Conservation (phyloP, 1,140 invertebrate species). For the Coelopa frigida region DNA sequence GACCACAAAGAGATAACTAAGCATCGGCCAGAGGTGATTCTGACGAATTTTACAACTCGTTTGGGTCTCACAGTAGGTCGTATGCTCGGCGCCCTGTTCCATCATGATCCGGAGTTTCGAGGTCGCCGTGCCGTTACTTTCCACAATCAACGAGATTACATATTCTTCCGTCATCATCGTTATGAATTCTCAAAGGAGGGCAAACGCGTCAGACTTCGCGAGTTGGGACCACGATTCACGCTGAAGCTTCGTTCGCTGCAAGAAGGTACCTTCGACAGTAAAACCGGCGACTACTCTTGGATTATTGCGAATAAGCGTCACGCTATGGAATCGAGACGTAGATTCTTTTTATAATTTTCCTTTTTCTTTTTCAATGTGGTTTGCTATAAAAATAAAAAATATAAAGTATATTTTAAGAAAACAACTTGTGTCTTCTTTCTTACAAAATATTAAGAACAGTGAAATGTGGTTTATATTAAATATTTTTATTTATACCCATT, state of each 20-base stretch:
- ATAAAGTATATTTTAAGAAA: not conserved
- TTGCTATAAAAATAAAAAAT: no score
- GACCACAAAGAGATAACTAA: conserved; percentile 70
- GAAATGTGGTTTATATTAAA: not conserved
- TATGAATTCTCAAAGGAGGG: conserved; percentile 86
- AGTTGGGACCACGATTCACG: conserved; percentile 94
- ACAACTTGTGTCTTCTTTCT: not conserved
- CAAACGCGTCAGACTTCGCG: conserved; percentile 76
- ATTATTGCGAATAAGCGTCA: conserved; percentile 85
- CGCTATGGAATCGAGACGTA: conserved; percentile 81
- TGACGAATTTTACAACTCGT: conserved; percentile 94
- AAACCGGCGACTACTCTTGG: conserved; percentile 96
- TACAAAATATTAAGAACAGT: not conserved
- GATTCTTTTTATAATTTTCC: conserved; percentile 71
- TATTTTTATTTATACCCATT: no score
- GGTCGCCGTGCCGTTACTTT: conserved; percentile 92
- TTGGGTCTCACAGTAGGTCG: conserved; percentile 83
- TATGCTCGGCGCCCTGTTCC: conserved; percentile 94
- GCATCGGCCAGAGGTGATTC: conserved; percentile 89
- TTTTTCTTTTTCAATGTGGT: no score
- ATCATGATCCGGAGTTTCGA: conserved; percentile 90
- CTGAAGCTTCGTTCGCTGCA: conserved; percentile 87
- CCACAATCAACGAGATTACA: conserved; percentile 98
- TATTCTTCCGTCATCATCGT: conserved; percentile 97
- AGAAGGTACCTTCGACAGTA: conserved; percentile 94